Percentiles rank a stretch among this genome's conserved stretches.
Evolutionary conservation across 2,113 vertebrate genomes (phyloP).

Genomic region (Laticauda laticaudata): DNA sequence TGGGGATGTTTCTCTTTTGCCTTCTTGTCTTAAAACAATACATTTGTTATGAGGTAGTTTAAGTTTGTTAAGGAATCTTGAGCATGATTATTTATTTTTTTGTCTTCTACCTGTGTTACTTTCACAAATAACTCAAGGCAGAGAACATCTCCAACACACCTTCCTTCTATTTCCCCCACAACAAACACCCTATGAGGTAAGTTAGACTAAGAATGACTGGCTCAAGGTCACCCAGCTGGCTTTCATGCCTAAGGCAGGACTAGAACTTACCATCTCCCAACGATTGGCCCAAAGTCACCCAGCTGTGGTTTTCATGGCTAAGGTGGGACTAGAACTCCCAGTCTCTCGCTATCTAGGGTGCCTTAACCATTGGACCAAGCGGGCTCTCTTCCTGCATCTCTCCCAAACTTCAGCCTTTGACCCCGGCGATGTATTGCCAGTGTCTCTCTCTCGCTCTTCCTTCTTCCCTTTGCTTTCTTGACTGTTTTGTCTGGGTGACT

Average conservation of each 20-base stretch:
- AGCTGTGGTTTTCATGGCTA: too few species aligned
- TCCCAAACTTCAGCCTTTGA: neutral
- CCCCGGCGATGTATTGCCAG: neutral
- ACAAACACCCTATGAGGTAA: neutral
- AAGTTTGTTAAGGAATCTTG: fast-evolving
- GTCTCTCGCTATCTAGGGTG: neutral
- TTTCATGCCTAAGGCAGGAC: neutral
- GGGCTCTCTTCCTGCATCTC: neutral
- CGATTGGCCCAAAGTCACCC: too few species aligned
- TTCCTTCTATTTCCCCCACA: neutral
- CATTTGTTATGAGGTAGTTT: neutral
- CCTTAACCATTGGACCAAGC: neutral
- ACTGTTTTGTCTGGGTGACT: constrained; percentile 35
- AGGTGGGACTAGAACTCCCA: too few species aligned
- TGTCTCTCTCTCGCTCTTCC: fast-evolving
- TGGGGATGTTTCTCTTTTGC: neutral
- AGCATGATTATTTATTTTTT: neutral
- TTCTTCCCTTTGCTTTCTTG: fast-evolving
- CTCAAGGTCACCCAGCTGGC: neutral
- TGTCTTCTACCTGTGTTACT: neutral
- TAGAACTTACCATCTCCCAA: too few species aligned
- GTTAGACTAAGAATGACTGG: neutral
- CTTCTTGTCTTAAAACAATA: neutral
- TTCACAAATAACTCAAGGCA: neutral
- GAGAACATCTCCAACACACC: neutral